Evolutionary conservation across 2,113 vertebrate genomes (phyloP).

Genomic region (Cyanistes caeruleus): DNA sequence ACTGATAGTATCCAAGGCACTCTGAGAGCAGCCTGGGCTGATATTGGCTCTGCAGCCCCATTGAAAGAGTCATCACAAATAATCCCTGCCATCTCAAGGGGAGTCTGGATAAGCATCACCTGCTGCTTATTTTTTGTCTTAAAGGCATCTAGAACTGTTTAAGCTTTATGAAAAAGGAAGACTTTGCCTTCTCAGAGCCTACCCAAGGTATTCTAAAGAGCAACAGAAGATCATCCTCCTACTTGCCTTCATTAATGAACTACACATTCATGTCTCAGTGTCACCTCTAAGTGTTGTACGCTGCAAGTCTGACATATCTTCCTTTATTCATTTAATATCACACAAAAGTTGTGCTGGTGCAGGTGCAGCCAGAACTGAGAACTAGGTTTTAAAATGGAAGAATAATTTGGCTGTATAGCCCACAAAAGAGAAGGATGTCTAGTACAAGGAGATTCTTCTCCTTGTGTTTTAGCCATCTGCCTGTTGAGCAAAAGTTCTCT

Average conservation of each 20-base stretch:
- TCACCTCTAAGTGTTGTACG: not conserved
- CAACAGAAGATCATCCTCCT: not conserved
- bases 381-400: not conserved
- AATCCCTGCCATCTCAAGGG: not conserved
- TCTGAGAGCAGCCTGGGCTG: not conserved
- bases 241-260: not conserved
- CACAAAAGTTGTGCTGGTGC: not conserved
- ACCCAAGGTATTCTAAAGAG: not conserved
- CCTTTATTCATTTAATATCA: not conserved
- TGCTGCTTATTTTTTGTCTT: not conserved
- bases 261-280: not conserved
- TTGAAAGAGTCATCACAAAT: not conserved
- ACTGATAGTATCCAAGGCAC: not conserved
- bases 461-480: not conserved
- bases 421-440: not conserved
- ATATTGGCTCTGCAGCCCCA: not conserved
- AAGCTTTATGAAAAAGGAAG: not conserved
- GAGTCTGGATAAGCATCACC: not conserved
- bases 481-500: not conserved
- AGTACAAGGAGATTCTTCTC: not conserved
- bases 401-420: not conserved
- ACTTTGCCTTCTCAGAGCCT: not conserved
- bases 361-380: not conserved
- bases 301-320: not conserved
- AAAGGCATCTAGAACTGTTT: not conserved